Evolutionary conservation across 2,113 vertebrate genomes (phyloP), one percentile per base, ranked within the genome.

Genomic region (Eleginops maclovinus): DNA sequence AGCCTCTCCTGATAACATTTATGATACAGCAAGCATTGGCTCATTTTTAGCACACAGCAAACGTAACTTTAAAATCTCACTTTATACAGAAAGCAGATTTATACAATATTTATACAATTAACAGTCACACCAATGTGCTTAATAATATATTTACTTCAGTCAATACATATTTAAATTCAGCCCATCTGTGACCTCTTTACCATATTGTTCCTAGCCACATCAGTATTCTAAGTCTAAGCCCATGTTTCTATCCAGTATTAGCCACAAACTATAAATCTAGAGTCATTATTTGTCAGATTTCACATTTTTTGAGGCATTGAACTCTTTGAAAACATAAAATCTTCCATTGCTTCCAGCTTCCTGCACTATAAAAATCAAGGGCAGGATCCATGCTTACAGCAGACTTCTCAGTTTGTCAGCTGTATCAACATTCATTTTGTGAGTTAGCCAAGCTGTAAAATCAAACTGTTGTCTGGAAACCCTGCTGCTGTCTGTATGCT

Each of bases 61-160:
- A n/a, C 60, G 77, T 56, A 49, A 31, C 43, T 50, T 69, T 44
- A 11, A 74, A 70, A 21, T 46, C 72, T 43, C 46, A n/a, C n/a
- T n/a, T n/a, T n/a, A n/a, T n/a, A n/a, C n/a, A n/a, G n/a, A n/a
- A n/a, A n/a, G n/a, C n/a, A n/a, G n/a, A n/a, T n/a, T n/a, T n/a
- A n/a, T n/a, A n/a, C n/a, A n/a, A n/a, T n/a, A n/a, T n/a, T n/a
- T n/a, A n/a, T n/a, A n/a, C n/a, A n/a, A n/a, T n/a, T 40, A 40
- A 41, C 21, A 51, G 4, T 41, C 11, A 26, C 7, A 10, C 19
- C 41, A 21, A 21, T 11, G 16, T 44, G n/a, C n/a, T 49, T 5
- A 19, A 4, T 31, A 9, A 56, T 60, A 14, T 46, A 11, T 46
- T 11, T 15, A 22, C 15, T 43, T 41, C 8, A 26, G 54, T 28